Evolutionary conservation across 2,888 invertebrate species (phyloP), one percentile per base, ranked within the genome.

Genomic region (Volucella inflata): DNA sequence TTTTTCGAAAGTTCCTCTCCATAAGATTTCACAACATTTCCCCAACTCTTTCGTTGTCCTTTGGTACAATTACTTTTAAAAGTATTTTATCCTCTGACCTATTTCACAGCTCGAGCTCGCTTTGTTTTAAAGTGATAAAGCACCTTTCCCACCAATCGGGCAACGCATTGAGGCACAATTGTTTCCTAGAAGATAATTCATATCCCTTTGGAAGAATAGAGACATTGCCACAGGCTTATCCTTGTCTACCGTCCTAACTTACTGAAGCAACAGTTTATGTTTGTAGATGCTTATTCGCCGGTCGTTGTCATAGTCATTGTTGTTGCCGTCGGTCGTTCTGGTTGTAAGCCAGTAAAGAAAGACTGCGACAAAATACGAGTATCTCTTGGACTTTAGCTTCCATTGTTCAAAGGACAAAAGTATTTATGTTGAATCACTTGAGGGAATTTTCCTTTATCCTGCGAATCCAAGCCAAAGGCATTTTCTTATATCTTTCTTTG

Each of bases 341-440:
- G 30, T 30, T 30, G 4, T 30, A 30, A 77, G 60, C 40, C 40
- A 46, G 30, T 30, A 76, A 70, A 36, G 51, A 76, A 71, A 57
- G 46, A 83, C 46, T 60, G 38, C 60, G 50, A 50, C 68, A 78
- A 62, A 60, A 62, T 68, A 68, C 80, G 30, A 30, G 30, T n/a
- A 16, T 51, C 67, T 57, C 68, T 57, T 65, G 70, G 74, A 79
- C 68, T 57, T 55, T 57, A 62, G 40, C 16, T 10, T 53, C 65
- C 65, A 84, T 84, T 84, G 83, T 79, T 84, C 68, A n/a, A 44
- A 79, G 59, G 70, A 84, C 79, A 84, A 79, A 78, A 84, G 83
- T 84, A 79, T 84, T 79, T 84, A 84, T 84, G 83, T 84, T 84
- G 79, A 84, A 79, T 70, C 75, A 75, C 75, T 79, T 68, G 74